Percentiles rank a stretch among this genome's conserved stretches.
phyloP scores from a whole-genome alignment of 2,797 vertebrate species.

The Myripristis murdjan region DNA sequence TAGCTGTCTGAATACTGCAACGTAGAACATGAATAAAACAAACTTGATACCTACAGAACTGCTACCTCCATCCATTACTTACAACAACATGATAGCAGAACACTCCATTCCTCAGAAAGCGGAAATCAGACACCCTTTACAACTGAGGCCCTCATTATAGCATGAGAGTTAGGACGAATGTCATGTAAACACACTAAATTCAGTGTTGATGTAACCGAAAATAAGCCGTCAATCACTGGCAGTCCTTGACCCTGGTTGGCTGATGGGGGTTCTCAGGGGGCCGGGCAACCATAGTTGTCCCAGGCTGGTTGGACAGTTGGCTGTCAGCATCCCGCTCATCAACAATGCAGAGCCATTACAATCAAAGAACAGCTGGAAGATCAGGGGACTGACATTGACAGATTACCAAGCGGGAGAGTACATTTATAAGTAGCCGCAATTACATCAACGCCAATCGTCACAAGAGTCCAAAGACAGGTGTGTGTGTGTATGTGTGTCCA shows the following conservation, averaged over 20 bases:
- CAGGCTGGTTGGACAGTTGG: constrained; percentile 64
- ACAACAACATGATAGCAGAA: constrained; percentile 59
- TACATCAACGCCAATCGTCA: constrained; percentile 63
- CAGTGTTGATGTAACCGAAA: constrained; percentile 66
- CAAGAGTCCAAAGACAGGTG: constrained; percentile 27
- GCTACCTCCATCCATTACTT: constrained; percentile 72
- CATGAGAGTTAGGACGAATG: constrained; percentile 61
- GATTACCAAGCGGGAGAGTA: constrained; percentile 51
- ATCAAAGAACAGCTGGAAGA: constrained; percentile 74
- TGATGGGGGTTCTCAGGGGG: constrained; percentile 74
- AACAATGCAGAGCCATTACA: constrained; percentile 52
- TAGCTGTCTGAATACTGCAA: constrained; percentile 81
- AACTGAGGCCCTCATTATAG: constrained; percentile 36
- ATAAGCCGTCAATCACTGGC: constrained; percentile 72
- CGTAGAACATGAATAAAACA: constrained; percentile 81
- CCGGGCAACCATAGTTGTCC: constrained; percentile 34
- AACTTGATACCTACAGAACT: constrained; percentile 72
- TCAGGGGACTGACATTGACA: constrained; percentile 67
- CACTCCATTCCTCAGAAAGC: constrained; percentile 32
- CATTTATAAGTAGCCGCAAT: constrained; percentile 62
- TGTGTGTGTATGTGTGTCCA: constrained; percentile 61
- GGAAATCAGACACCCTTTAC: constrained; percentile 51
- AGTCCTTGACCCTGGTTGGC: constrained; percentile 78
- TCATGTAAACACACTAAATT: constrained; percentile 69
- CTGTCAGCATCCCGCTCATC: constrained; percentile 73